Percentiles rank a stretch among this genome's conserved stretches.
Evolutionary conservation across 2,888 invertebrate species (phyloP).

Genomic region (Branchellion lobata): DNA sequence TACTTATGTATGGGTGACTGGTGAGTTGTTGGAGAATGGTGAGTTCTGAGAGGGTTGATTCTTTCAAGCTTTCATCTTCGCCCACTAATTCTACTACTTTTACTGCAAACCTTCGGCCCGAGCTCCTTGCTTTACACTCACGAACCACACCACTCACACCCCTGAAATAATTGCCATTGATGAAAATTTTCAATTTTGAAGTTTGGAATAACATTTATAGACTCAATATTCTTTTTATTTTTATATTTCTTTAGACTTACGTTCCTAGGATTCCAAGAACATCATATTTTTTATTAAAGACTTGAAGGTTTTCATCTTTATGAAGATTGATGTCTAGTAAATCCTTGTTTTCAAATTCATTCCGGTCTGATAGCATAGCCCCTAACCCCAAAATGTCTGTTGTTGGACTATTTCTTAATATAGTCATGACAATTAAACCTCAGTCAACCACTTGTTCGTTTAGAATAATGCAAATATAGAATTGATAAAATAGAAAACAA

Average conservation of each 20-base stretch:
- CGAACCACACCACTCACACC: conserved; percentile 96
- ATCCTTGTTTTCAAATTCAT: background rate
- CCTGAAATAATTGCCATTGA: conserved; percentile 61
- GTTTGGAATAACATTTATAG: background rate
- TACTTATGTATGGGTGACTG: conserved; percentile 96
- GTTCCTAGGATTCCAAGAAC: conserved; percentile 94
- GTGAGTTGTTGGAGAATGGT: conserved; percentile 85
- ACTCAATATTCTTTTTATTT: background rate
- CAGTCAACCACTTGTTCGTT: too few relatives aligned
- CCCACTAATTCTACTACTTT: conserved; percentile 90
- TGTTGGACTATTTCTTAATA: background rate
- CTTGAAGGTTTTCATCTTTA: conserved; percentile 87
- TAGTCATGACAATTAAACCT: background rate
- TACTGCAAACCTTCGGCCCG: conserved; percentile 90
- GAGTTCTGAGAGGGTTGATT: conserved; percentile 90
- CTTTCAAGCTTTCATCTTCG: conserved; percentile 73
- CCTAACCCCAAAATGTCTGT: background rate
- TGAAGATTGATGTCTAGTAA: background rate
- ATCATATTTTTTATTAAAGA: conserved; percentile 95
- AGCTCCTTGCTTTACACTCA: conserved; percentile 92
- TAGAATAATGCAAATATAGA: too few relatives aligned
- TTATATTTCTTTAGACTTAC: conserved; percentile 65
- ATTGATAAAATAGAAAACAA: too few relatives aligned
- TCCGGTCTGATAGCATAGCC: background rate
- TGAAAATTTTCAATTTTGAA: background rate